Percentiles rank a stretch among this genome's conserved stretches.
phyloP scores from a whole-genome alignment of 2,797 vertebrate genomes.

The Tragelaphus eurycerus region DNA sequence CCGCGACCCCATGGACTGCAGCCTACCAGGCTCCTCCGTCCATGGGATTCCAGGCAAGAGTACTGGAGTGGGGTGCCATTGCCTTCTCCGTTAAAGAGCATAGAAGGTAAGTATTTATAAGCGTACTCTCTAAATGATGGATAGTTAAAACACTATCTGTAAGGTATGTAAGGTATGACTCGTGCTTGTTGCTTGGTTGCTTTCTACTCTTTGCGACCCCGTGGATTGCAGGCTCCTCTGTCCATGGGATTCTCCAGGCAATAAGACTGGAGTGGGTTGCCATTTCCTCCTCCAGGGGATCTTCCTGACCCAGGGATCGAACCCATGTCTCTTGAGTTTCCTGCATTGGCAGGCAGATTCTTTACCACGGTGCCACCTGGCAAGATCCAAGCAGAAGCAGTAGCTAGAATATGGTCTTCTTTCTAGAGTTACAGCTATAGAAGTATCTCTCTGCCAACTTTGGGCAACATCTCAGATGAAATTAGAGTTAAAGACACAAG shows the following conservation, averaged over 20 bases:
- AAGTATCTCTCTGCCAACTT: not conserved
- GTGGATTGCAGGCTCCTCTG: not conserved
- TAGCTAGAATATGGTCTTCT: not conserved
- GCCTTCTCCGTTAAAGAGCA: not conserved
- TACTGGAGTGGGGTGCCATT: too few relatives aligned
- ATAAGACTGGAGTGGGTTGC: not conserved
- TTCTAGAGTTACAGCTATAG: not conserved
- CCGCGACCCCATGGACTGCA: too few relatives aligned
- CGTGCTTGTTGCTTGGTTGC: accelerated
- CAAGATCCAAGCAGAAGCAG: not conserved
- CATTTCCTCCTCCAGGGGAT: not conserved
- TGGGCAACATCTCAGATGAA: not conserved
- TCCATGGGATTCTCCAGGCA: not conserved
- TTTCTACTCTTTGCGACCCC: not conserved
- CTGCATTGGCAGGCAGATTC: not conserved
- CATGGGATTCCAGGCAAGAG: too few relatives aligned
- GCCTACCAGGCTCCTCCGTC: too few relatives aligned
- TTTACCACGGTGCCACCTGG: not conserved
- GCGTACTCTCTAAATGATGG: not conserved
- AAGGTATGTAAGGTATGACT: not conserved
- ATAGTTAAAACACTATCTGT: not conserved
- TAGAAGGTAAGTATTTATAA: constrained; percentile 2
- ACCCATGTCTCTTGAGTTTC: not conserved
- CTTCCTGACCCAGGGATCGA: not conserved
- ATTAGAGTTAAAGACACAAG: not conserved